Evolutionary conservation across 2,797 vertebrate genomes (phyloP).

Genomic region (Micropoecilia bifurca): DNA sequence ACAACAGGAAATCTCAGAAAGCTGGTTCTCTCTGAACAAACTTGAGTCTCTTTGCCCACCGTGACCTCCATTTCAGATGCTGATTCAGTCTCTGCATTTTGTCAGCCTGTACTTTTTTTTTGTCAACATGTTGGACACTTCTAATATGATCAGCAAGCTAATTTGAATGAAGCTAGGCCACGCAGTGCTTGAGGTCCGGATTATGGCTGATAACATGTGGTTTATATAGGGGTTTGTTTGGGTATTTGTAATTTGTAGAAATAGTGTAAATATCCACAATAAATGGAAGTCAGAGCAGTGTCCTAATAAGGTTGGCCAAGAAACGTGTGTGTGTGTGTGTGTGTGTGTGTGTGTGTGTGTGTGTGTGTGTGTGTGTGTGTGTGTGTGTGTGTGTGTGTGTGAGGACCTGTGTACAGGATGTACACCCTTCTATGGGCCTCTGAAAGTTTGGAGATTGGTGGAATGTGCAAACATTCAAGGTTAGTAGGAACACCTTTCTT

Average conservation of each 20-base stretch:
- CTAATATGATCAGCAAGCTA: not conserved
- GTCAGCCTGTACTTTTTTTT: not conserved
- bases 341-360: not conserved
- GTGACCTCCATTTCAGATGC: not conserved
- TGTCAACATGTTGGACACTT: not conserved
- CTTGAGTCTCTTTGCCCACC: conserved; percentile 6
- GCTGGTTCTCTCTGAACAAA: not conserved
- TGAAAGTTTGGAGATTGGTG: conserved; percentile 60
- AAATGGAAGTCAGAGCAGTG: not conserved
- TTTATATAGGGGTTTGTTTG: not conserved
- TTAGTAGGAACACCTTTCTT: conserved; percentile 54
- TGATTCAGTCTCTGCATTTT: not conserved
- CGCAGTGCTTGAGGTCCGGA: not conserved
- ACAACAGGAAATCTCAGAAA: conserved; percentile 46
- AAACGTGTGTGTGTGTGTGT: conserved; percentile 13
- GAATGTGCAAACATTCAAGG: conserved; percentile 70
- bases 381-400: conserved; percentile 9
- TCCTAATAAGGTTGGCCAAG: not conserved
- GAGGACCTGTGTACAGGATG: conserved; percentile 39
- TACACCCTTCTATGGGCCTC: conserved; percentile 60
- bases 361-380: not conserved
- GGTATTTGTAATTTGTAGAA: not conserved
- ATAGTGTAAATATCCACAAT: not conserved
- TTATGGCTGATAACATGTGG: not conserved
- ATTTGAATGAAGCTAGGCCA: not conserved